A percentile compares a stretch with the other conserved stretches of the same genome.
Conservation (phyloP, 2,888 invertebrate species). For the Lasioglossum vierecki region DNA sequence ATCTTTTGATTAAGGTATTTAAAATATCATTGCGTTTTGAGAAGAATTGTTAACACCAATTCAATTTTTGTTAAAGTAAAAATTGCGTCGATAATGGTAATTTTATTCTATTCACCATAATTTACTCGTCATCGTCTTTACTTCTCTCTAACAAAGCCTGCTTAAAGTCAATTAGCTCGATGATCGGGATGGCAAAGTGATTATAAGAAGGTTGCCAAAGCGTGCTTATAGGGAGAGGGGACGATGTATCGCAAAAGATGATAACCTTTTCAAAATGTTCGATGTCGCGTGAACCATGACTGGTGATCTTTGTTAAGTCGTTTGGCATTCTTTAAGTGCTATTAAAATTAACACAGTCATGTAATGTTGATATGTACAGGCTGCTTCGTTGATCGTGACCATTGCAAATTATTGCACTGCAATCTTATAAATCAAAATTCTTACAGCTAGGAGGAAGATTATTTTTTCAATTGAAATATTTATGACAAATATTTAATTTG, state of each 20-base stretch:
- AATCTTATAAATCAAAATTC: background rate
- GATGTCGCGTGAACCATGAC: background rate
- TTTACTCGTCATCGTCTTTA: background rate
- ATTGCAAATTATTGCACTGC: background rate
- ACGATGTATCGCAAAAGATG: background rate
- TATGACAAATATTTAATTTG: background rate
- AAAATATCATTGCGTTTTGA: background rate
- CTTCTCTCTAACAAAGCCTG: background rate
- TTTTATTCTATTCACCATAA: background rate
- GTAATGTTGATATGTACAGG: slow-evolving; percentile 1
- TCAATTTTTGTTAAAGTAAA: background rate
- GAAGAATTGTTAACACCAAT: background rate
- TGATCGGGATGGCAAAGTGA: background rate
- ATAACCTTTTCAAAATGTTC: slow-evolving; percentile 20
- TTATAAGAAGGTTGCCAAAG: background rate
- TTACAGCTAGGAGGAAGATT: background rate
- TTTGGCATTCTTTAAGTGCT: background rate
- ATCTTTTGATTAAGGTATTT: background rate
- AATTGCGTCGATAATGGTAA: background rate
- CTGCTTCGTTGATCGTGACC: background rate
- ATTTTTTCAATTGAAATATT: background rate
- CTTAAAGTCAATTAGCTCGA: background rate
- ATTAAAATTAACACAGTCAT: slow-evolving; percentile 1
- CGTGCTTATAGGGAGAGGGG: slow-evolving; percentile 1
- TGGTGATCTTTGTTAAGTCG: slow-evolving; percentile 4